Conservation (phyloP, 2,797 vertebrate genomes). For the Argyrosomus regius region DNA sequence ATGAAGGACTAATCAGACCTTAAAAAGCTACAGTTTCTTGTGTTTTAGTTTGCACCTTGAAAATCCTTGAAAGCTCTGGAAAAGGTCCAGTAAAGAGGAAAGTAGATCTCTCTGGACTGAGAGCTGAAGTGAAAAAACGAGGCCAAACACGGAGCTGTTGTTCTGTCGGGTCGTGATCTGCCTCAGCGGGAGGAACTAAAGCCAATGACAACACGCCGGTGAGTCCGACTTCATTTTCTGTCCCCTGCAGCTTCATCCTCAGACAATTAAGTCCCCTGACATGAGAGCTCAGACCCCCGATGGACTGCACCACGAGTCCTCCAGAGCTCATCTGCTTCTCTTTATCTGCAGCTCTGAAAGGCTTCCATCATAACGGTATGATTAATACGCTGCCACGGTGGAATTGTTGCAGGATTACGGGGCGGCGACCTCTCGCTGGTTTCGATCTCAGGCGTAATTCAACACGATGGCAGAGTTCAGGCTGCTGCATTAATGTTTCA, state of each 20-base stretch:
- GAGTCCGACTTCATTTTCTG: slow-evolving; percentile 12
- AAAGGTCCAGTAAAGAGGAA: too few relatives aligned
- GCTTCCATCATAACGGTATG: too few relatives aligned
- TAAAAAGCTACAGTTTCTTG: too few relatives aligned
- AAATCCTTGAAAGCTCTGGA: not conserved
- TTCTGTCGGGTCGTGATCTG: slow-evolving; percentile 7
- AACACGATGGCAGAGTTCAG: not conserved
- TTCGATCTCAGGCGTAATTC: not conserved
- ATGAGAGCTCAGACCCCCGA: not conserved
- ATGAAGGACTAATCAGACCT: too few relatives aligned
- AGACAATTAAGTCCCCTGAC: not conserved
- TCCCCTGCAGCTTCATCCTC: slow-evolving; percentile 16
- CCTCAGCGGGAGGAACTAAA: not conserved
- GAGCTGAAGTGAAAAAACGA: not conserved
- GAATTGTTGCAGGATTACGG: not conserved
- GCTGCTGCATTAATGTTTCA: not conserved
- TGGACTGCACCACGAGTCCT: not conserved
- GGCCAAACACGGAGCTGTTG: not conserved
- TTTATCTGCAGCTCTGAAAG: not conserved
- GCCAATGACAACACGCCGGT: not conserved
- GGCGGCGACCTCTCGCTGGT: not conserved
- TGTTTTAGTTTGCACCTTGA: not conserved
- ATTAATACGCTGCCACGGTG: not conserved
- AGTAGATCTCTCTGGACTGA: not conserved
- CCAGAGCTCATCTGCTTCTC: slow-evolving; percentile 35